Evolutionary conservation across 2,797 vertebrate genomes (phyloP).

Genomic region (Cirrhinus mrigala): DNA sequence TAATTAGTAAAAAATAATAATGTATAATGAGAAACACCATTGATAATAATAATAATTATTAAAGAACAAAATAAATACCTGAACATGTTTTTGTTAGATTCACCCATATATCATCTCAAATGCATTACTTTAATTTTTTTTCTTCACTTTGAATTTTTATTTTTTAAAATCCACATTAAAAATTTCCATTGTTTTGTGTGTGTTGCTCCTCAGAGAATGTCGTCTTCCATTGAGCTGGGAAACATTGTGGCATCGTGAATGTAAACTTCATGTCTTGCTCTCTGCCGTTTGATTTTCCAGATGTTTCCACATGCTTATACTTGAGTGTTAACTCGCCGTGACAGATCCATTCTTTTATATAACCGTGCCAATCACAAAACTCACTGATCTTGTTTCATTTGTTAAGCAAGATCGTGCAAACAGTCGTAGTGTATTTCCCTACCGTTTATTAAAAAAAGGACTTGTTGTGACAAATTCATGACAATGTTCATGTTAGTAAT

Average conservation of each 20-base stretch:
- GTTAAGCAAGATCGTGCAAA: neutral
- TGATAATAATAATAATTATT: neutral
- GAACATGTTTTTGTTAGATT: neutral
- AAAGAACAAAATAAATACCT: neutral
- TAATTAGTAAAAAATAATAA: too few species aligned
- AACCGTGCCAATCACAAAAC: neutral
- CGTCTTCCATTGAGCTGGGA: neutral
- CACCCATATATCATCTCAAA: neutral
- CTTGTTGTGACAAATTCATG: neutral
- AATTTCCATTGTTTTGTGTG: neutral
- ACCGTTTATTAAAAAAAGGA: neutral
- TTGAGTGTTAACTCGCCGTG: neutral
- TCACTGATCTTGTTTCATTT: neutral
- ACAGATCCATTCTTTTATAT: neutral
- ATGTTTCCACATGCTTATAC: neutral
- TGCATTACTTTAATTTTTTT: neutral
- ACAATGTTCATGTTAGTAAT: neutral
- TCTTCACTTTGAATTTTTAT: neutral
- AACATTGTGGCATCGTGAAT: slow-evolving; percentile 48
- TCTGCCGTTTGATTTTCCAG: slow-evolving; percentile 8
- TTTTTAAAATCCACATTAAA: neutral
- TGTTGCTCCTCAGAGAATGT: neutral
- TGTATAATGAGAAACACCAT: neutral
- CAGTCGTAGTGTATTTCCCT: neutral
- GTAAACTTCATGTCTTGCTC: slow-evolving; percentile 26